Percentiles rank a stretch among this genome's conserved stretches.
These are phyloP conservation scores for Corynorhinus townsendii DNA, from an alignment of 2,113 vertebrate genomes.

Conservation along the genomic window DNA sequence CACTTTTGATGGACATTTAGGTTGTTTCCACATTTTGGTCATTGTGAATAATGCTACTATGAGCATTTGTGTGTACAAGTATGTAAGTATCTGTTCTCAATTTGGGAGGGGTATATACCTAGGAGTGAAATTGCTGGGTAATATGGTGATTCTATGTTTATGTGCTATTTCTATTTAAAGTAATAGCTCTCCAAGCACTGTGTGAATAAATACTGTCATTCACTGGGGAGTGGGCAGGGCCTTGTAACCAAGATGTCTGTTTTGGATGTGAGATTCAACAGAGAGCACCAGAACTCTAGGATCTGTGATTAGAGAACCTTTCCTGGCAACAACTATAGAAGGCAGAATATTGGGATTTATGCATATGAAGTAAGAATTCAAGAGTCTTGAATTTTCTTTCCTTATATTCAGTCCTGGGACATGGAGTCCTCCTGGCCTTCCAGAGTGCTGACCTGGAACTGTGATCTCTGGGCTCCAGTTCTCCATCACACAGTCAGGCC, in stretches of 20 bases:
- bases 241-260: neutral
- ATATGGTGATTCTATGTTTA: neutral
- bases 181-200: neutral
- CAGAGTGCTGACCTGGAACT: neutral
- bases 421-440: neutral
- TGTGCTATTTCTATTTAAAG: slow-evolving; percentile 11
- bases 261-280: slow-evolving; percentile 15
- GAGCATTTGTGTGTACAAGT: neutral
- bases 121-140: neutral
- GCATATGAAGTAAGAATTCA: neutral
- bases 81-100: neutral
- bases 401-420: neutral
- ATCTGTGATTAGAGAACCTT: slow-evolving; percentile 14
- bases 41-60: neutral
- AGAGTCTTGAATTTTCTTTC: neutral
- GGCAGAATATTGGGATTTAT: neutral
- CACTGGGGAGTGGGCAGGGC: neutral
- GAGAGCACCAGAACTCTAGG: neutral
- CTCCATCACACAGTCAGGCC: neutral
- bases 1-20: neutral
- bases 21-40: neutral
- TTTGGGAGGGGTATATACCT: neutral
- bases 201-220: neutral
- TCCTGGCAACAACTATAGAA: neutral
- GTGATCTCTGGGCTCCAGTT: neutral